Percentiles rank a stretch among this genome's conserved stretches.
Conservation (phyloP, 64 coral and sea anemone genomes). For the Montipora foliosa region DNA sequence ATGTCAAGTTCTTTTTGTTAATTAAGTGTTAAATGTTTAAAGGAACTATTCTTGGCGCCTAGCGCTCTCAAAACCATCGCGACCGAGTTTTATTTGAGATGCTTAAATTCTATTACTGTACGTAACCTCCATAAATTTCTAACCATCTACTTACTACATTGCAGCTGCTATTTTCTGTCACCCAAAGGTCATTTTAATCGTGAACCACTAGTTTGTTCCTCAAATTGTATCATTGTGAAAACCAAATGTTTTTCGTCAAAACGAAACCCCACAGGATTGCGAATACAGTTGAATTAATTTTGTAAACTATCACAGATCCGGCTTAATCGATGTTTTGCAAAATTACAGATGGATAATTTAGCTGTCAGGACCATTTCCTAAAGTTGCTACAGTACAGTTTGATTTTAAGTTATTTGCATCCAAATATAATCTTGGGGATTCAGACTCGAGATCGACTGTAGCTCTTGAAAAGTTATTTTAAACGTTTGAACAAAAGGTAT, state of each 20-base stretch:
- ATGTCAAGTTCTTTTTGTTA: neutral
- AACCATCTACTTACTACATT: neutral
- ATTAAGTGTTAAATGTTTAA: neutral
- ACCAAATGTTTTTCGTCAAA: neutral
- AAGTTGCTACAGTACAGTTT: neutral
- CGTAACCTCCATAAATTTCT: neutral
- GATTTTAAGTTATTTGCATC: neutral
- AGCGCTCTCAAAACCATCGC: too few species aligned
- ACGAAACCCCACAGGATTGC: neutral
- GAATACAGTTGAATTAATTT: neutral
- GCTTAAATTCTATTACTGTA: neutral
- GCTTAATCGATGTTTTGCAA: neutral
- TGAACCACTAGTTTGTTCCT: neutral
- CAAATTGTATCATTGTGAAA: neutral
- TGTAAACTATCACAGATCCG: neutral
- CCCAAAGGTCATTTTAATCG: neutral
- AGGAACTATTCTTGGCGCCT: neutral
- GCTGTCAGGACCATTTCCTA: neutral
- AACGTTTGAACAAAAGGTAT: neutral
- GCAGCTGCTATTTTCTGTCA: neutral
- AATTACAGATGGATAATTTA: neutral
- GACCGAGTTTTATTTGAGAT: neutral
- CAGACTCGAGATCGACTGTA: neutral
- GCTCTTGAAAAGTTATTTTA: neutral
- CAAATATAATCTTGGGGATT: neutral